phyloP scores from a whole-genome alignment of 2,888 invertebrate genomes.

The Agriotes lineatus region DNA sequence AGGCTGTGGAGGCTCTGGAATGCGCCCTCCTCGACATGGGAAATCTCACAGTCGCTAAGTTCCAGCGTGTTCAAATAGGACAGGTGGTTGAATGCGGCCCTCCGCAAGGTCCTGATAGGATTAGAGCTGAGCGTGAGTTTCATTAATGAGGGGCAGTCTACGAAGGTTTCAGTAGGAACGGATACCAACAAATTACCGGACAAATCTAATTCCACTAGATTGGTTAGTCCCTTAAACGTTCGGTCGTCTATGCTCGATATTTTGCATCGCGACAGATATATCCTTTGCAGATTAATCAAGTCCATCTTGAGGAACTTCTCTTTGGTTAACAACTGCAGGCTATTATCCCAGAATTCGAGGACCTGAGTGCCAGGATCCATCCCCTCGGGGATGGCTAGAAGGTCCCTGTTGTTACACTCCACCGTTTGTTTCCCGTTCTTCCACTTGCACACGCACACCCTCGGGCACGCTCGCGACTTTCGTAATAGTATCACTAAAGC shows the following conservation, averaged over 20 bases:
- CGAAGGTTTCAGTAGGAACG: conserved; percentile 84
- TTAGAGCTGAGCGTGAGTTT: conserved; percentile 85
- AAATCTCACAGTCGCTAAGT: conserved; percentile 84
- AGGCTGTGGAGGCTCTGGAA: conserved; percentile 85
- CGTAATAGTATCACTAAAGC: conserved; percentile 41
- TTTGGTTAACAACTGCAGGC: conserved; percentile 80
- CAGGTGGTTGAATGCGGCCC: conserved; percentile 80
- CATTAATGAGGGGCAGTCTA: conserved; percentile 85
- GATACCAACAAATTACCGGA: conserved; percentile 83
- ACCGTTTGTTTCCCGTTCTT: conserved; percentile 92
- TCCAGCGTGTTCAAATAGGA: conserved; percentile 84
- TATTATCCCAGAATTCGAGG: conserved; percentile 86
- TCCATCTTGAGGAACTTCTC: conserved; percentile 85
- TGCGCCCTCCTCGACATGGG: conserved; percentile 81
- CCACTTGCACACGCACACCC: conserved; percentile 90
- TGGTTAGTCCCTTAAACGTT: conserved; percentile 86
- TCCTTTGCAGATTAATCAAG: conserved; percentile 87
- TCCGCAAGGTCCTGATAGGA: conserved; percentile 80
- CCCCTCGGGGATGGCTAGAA: conserved; percentile 82
- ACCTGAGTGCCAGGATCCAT: conserved; percentile 90
- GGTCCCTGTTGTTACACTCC: conserved; percentile 84
- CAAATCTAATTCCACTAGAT: conserved; percentile 89
- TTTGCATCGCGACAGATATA: conserved; percentile 84
- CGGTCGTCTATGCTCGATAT: conserved; percentile 82
- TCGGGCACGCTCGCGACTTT: conserved; percentile 74